Percentiles rank a stretch among this genome's conserved stretches.
Evolutionary conservation across 2,888 invertebrate species (phyloP).

Genomic region (Erebia aethiops): DNA sequence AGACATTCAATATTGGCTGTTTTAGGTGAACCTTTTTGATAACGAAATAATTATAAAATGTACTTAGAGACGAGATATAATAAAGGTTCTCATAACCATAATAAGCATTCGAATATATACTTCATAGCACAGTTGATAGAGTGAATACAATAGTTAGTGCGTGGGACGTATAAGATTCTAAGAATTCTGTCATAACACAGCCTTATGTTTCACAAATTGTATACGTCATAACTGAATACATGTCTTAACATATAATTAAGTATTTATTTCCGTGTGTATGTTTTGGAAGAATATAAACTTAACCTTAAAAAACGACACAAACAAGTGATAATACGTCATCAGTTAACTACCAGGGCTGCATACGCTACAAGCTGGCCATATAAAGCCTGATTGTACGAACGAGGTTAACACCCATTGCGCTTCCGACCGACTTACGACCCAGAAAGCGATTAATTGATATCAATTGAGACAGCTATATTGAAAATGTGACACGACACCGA

Average conservation of each 20-base stretch:
- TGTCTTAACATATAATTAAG: not conserved
- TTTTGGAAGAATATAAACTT: not conserved
- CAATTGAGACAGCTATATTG: slow-evolving; percentile 15
- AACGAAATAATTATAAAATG: no score
- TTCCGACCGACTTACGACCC: slow-evolving; percentile 46
- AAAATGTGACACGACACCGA: not conserved
- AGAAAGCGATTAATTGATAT: slow-evolving; percentile 24
- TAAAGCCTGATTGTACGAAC: slow-evolving; percentile 48
- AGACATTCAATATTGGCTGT: no score
- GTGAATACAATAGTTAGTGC: not conserved
- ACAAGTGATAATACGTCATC: slow-evolving; percentile 18
- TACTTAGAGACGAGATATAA: not conserved
- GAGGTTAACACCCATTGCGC: slow-evolving; percentile 49
- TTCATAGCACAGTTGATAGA: not conserved
- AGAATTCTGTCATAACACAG: not conserved
- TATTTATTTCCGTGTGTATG: no score
- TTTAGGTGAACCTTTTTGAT: no score
- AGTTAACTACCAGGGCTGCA: slow-evolving; percentile 21
- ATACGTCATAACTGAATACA: not conserved
- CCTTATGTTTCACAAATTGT: slow-evolving; percentile 1
- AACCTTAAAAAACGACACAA: not conserved
- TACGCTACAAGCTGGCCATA: slow-evolving; percentile 44
- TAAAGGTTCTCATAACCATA: not conserved
- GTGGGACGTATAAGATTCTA: slow-evolving; percentile 2
- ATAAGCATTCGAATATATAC: not conserved